Conservation (phyloP, 1,140 invertebrate species). For the Drosophila paulistorum region DNA sequence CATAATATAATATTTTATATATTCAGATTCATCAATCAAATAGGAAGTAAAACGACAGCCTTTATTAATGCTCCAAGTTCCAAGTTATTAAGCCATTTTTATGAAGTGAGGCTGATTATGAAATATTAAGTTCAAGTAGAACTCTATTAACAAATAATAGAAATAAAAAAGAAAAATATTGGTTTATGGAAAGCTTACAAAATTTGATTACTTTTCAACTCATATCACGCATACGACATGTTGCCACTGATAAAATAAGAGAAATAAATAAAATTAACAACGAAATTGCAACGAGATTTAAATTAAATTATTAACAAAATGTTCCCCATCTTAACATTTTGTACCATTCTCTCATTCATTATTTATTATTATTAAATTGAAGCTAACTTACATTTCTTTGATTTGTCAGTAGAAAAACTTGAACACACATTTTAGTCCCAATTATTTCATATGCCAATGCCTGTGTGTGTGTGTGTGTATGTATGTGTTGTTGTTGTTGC, state of each 20-base stretch:
- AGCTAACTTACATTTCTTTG: neutral
- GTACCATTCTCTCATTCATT: neutral
- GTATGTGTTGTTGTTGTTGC: neutral
- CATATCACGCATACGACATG: neutral
- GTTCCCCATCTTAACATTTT: too few relatives aligned
- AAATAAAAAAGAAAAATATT: too few relatives aligned
- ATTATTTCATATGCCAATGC: neutral
- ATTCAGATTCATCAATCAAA: conserved; percentile 7
- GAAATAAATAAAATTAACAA: too few relatives aligned
- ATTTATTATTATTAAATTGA: neutral
- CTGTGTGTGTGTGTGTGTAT: neutral
- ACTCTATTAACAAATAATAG: too few relatives aligned
- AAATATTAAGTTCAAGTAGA: too few relatives aligned
- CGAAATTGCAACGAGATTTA: too few relatives aligned
- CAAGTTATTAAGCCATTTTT: neutral
- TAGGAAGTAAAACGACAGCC: neutral
- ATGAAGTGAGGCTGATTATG: too few relatives aligned
- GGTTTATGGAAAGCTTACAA: too few relatives aligned
- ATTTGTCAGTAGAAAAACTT: neutral
- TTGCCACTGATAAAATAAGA: neutral
- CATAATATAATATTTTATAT: conserved; percentile 4
- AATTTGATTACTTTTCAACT: too few relatives aligned
- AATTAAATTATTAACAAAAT: too few relatives aligned
- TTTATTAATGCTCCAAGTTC: conserved; percentile 8
- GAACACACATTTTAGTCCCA: neutral